Percentiles rank a stretch among this genome's conserved stretches.
Evolutionary conservation across 2,113 vertebrate genomes (phyloP).

Genomic region (Periophthalmus modestus): DNA sequence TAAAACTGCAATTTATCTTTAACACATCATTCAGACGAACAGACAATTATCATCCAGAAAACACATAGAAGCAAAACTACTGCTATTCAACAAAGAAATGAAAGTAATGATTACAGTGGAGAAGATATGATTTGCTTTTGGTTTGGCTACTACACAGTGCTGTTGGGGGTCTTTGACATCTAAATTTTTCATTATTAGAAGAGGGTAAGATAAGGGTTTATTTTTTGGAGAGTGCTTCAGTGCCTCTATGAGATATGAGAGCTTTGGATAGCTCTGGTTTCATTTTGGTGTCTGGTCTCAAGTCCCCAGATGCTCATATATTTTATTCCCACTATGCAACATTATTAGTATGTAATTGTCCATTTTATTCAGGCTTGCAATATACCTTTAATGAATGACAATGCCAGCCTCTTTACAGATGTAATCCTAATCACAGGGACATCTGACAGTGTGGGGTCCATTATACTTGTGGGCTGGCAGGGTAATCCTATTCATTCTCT

Average conservation of each 20-base stretch:
- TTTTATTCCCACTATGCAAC: neutral
- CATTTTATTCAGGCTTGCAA: neutral
- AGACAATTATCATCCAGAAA: no score
- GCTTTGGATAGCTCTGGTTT: neutral
- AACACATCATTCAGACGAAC: no score
- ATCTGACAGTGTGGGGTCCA: neutral
- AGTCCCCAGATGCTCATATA: neutral
- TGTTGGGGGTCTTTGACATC: neutral
- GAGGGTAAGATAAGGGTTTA: neutral
- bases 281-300: neutral
- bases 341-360: neutral
- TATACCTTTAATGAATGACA: neutral
- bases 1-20: no score
- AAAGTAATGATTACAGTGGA: no score
- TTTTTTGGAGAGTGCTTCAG: neutral
- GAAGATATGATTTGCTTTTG: no score
- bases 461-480: neutral
- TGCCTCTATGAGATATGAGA: neutral
- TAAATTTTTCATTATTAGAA: neutral
- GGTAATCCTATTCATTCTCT: constrained; percentile 23
- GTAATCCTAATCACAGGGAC: constrained; percentile 6
- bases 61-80: no score
- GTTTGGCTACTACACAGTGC: no score
- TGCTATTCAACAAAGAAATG: no score
- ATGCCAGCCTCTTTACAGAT: neutral